A percentile compares a stretch with the other conserved stretches of the same genome.
Evolutionary conservation across 2,113 vertebrate genomes (phyloP).

Genomic region (Donacobius atricapilla): DNA sequence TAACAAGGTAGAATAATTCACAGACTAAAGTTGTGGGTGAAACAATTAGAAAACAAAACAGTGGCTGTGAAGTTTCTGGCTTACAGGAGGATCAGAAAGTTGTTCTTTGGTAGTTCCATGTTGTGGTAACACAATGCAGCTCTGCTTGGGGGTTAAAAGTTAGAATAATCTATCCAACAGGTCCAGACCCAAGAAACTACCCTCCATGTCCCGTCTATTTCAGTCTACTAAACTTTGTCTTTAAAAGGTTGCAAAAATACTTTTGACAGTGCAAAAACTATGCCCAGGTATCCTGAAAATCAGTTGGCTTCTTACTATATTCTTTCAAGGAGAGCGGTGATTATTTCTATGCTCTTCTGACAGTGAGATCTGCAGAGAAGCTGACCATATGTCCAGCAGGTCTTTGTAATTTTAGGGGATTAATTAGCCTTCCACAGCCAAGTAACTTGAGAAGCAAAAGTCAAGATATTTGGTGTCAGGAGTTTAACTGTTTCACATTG

Average conservation of each 20-base stretch:
- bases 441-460: background rate
- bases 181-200: background rate
- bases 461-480: background rate
- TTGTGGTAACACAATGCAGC: background rate
- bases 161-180: background rate
- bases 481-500: background rate
- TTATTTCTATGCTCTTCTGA: background rate
- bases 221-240: background rate
- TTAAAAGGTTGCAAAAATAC: background rate
- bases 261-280: background rate
- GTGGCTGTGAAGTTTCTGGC: background rate
- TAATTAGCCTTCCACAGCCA: background rate
- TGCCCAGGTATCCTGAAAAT: background rate
- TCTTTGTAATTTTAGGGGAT: background rate
- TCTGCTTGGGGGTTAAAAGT: background rate
- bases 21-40: background rate
- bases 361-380: background rate
- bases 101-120: background rate
- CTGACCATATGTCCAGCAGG: background rate
- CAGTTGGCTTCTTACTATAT: background rate
- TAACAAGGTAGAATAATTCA: fast-evolving
- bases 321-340: background rate
- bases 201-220: background rate
- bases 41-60: background rate
- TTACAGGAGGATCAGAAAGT: background rate